Percentiles rank a stretch among this genome's conserved stretches.
These are phyloP conservation scores for Ophiodon elongatus DNA, from an alignment of 2,113 vertebrate genomes.

Conservation along the genomic window DNA sequence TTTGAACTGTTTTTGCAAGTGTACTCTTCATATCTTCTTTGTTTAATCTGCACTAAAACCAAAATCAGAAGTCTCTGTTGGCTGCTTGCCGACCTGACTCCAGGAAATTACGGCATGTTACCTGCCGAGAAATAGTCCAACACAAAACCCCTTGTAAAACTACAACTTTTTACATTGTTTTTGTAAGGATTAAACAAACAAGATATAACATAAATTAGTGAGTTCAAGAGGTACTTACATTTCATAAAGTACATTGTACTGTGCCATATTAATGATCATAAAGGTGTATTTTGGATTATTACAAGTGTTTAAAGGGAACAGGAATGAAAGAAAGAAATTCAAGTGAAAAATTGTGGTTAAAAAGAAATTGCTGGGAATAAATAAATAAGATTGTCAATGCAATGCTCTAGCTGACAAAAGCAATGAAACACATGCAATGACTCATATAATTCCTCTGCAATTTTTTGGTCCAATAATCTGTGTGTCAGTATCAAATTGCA, in stretches of 20 bases:
- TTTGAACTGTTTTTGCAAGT: no score
- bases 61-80: no score
- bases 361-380: background rate
- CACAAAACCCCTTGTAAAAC: no score
- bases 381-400: background rate
- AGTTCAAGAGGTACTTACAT: no score
- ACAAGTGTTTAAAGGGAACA: background rate
- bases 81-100: no score
- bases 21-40: no score
- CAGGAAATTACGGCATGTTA: no score
- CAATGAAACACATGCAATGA: slow-evolving; percentile 5
- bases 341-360: background rate
- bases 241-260: background rate
- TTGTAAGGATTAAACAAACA: no score
- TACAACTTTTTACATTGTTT: no score
- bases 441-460: slow-evolving; percentile 22
- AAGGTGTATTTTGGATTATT: background rate
- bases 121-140: no score
- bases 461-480: slow-evolving; percentile 29
- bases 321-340: background rate
- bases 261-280: background rate
- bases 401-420: background rate
- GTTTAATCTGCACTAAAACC: no score
- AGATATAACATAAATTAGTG: no score
- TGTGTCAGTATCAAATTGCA: slow-evolving; percentile 36